Evolutionary conservation across 2,888 invertebrate genomes (phyloP), one percentile per base, ranked within the genome.

Genomic region (Nycteola revayana): DNA sequence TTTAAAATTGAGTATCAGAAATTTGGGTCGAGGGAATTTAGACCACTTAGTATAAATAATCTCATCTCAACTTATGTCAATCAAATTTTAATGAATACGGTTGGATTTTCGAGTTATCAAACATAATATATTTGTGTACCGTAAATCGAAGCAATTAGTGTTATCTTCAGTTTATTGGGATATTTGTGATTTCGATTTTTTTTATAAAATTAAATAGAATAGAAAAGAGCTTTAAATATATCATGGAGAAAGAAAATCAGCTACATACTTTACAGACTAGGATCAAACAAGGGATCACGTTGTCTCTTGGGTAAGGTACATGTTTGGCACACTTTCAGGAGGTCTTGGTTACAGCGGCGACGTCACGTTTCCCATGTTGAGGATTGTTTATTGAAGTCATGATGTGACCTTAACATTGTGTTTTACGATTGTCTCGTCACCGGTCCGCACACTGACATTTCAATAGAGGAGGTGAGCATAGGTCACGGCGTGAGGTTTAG

Each of bases 391-490:
- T 87, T 81, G 86, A 85, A 86, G 87, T 81, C 85, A 86, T 86
- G 86, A 81, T 86, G 76, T 82, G 86, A 86, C 86, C 87, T 85
- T 84, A 84, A 86, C 86, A 82, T 86, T 85, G 81, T 86, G 77
- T 80, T 85, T 82, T 85, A 83, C 83, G 84, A 88, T 87, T 86
- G 86, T 80, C 85, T 86, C 86, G 78, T 87, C 87, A 86, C 75
- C 61, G 76, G 77, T 73, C 78, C 72, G 74, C 75, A 67, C 75
- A 78, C 79, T 84, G 86, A 87, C 87, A 86, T 88, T 87, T 87
- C 87, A 86, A 87, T 87, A 79, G 87, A 70, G 74, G 75, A 83
- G 87, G 86, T 86, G 83, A 87, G 72, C 71, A 50, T 56, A 61
- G 86, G 86, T 85, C 85, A 72, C 70, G 72, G 69, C 85, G 86